Conservation (phyloP, 35 echinoderm and acorn worm species). For the Hemicentrotus pulcherrimus region DNA sequence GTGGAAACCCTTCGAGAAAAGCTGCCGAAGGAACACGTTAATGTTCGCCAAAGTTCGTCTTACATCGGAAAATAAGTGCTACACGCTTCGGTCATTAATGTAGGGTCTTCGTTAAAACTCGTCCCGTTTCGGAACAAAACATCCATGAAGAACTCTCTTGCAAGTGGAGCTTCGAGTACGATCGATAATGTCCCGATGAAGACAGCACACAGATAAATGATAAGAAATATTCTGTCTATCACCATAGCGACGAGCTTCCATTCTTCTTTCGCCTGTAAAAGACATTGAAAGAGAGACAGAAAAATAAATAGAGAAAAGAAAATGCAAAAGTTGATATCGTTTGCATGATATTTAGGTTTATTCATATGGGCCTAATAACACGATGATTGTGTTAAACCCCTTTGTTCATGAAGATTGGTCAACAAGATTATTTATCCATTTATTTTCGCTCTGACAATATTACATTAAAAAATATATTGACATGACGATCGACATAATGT, state of each 20-base stretch:
- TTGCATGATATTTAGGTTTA: too few species aligned
- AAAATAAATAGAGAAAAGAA: too few species aligned
- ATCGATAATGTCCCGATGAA: slow-evolving; percentile 76
- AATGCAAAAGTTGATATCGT: too few species aligned
- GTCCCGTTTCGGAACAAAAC: slow-evolving; percentile 45
- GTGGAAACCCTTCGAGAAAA: neutral
- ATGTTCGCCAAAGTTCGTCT: neutral
- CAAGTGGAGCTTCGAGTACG: slow-evolving; percentile 90
- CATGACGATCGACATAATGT: too few species aligned
- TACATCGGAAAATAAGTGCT: neutral
- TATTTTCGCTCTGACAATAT: too few species aligned
- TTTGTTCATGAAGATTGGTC: too few species aligned
- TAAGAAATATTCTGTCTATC: slow-evolving; percentile 90
- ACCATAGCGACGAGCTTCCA: slow-evolving; percentile 98
- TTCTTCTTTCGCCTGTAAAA: slow-evolving; percentile 64
- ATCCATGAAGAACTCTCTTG: slow-evolving; percentile 81
- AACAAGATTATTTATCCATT: too few species aligned
- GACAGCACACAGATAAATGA: slow-evolving; percentile 80
- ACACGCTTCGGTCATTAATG: slow-evolving; percentile 1
- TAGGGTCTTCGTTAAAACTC: neutral
- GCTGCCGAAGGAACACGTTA: neutral
- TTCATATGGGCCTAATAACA: too few species aligned
- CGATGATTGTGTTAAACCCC: too few species aligned
- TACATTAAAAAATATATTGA: too few species aligned
- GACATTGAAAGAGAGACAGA: neutral